Evolutionary conservation across 2,888 invertebrate genomes (phyloP).

Genomic region (Torymus tubicola): DNA sequence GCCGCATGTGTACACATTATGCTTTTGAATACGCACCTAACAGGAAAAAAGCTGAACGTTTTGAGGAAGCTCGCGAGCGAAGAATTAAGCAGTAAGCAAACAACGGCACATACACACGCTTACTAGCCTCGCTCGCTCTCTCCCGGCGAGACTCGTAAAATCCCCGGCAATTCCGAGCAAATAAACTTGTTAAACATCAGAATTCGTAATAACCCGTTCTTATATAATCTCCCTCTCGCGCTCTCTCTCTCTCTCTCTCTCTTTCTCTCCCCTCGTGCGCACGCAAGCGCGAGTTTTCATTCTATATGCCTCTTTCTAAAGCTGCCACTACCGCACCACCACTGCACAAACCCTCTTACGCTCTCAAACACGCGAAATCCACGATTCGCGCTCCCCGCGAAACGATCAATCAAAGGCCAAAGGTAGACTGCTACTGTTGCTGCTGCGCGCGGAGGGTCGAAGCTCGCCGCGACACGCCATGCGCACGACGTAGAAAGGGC

Average conservation of each 20-base stretch:
- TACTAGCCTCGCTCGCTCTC: no score
- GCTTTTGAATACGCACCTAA: no score
- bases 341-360: constrained; percentile 5
- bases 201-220: constrained; percentile 9
- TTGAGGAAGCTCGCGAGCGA: background rate
- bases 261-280: background rate
- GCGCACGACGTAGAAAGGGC: constrained; percentile 56
- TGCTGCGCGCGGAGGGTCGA: background rate
- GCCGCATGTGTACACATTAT: background rate
- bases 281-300: background rate
- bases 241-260: no score
- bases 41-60: background rate
- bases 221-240: background rate
- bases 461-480: constrained; percentile 11
- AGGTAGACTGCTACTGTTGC: background rate
- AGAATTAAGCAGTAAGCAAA: constrained; percentile 1
- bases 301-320: no score
- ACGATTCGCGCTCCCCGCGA: background rate
- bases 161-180: constrained; percentile 19
- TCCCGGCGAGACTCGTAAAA: background rate
- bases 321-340: background rate
- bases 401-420: constrained; percentile 34
- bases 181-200: constrained; percentile 24
- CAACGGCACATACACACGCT: background rate
- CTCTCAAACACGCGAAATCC: constrained; percentile 24